These are phyloP conservation scores for Drosophila oshimai DNA, from an alignment of 1,140 invertebrate genomes.

Conservation along the genomic window DNA sequence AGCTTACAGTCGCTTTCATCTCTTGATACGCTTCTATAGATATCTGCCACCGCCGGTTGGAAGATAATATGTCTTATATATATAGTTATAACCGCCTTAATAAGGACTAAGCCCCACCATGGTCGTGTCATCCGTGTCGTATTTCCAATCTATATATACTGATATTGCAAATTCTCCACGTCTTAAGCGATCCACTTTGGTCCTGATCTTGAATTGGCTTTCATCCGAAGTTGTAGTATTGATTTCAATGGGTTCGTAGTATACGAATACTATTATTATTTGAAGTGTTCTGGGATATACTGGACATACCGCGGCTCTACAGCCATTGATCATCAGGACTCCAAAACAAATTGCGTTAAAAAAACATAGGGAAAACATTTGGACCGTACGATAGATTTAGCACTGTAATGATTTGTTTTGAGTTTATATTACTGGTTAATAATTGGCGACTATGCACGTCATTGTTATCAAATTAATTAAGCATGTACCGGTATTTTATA, in stretches of 20 bases:
- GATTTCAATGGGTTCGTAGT: constrained; percentile 16
- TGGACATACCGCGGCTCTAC: not conserved
- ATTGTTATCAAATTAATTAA: not conserved
- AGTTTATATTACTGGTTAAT: not conserved
- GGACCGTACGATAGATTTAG: not conserved
- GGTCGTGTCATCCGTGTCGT: constrained; percentile 1
- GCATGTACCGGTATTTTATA: too few species aligned
- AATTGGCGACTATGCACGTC: not conserved
- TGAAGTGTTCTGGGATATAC: accelerated
- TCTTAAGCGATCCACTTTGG: constrained; percentile 11
- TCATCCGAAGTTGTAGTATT: not conserved
- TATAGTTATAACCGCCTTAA: too few species aligned
- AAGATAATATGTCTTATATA: too few species aligned
- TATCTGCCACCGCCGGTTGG: too few species aligned
- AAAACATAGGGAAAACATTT: not conserved
- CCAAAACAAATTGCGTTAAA: not conserved
- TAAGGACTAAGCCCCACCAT: too few species aligned
- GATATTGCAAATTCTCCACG: constrained; percentile 18
- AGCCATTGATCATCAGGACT: constrained; percentile 1
- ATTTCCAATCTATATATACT: not conserved
- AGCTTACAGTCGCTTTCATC: too few species aligned
- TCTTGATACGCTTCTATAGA: too few species aligned
- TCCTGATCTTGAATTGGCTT: not conserved
- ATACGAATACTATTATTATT: not conserved
- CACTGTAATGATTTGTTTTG: too few species aligned